Evolutionary conservation across 2,797 vertebrate genomes (phyloP).

Genomic region (Dendrocincla fuliginosa): DNA sequence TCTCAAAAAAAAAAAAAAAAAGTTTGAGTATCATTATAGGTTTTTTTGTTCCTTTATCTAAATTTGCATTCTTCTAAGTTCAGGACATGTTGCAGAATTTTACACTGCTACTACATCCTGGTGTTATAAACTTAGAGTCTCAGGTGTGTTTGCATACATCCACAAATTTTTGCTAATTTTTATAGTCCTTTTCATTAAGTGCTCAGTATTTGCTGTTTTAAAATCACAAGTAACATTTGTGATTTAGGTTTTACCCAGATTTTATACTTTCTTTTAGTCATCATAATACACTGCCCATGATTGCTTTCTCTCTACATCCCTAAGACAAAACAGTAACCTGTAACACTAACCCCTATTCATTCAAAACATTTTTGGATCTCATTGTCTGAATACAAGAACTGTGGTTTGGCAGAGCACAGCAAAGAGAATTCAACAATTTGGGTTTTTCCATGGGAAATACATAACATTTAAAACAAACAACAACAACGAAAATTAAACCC

Average conservation of each 20-base stretch:
- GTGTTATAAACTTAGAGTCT: not conserved
- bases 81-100: not conserved
- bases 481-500: not conserved
- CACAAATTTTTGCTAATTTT: not conserved
- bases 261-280: not conserved
- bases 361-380: not conserved
- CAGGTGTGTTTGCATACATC: not conserved
- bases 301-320: not conserved
- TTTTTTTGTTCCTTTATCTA: not conserved
- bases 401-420: not conserved
- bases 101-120: not conserved
- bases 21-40: not conserved
- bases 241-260: not conserved
- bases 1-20: not conserved
- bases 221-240: not conserved
- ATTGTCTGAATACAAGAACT: not conserved
- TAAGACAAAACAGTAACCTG: not conserved
- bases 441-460: not conserved
- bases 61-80: not conserved
- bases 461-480: not conserved
- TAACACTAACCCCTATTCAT: not conserved
- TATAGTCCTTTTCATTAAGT: not conserved
- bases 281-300: not conserved
- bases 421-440: not conserved
- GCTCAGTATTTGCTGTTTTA: not conserved